A percentile compares a stretch with the other conserved stretches of the same genome.
phyloP scores from a whole-genome alignment of 2,888 invertebrate species.

The Shargacucullia verbasci region DNA sequence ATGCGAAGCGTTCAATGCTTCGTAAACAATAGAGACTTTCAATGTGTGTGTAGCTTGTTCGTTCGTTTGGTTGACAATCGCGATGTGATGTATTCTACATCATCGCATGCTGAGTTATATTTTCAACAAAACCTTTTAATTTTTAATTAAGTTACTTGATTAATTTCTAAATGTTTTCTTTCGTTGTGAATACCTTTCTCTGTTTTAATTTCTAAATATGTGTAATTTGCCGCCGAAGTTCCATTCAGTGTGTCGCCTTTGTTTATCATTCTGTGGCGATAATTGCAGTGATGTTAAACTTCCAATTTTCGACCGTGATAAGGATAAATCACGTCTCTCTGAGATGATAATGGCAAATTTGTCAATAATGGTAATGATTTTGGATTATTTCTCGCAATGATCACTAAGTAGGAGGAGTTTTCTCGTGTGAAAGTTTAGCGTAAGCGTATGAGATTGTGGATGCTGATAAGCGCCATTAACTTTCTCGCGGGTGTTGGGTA shows the following conservation, averaged over 20 bases:
- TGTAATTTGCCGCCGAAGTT: slow-evolving; percentile 97
- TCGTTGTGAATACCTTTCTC: slow-evolving; percentile 85
- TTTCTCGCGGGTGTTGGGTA: slow-evolving; percentile 90
- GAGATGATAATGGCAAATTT: slow-evolving; percentile 94
- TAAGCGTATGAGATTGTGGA: slow-evolving; percentile 88
- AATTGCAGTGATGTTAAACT: slow-evolving; percentile 92
- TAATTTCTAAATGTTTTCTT: slow-evolving; percentile 88
- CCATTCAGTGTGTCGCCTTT: slow-evolving; percentile 97
- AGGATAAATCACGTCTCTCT: slow-evolving; percentile 91
- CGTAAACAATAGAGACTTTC: slow-evolving; percentile 80
- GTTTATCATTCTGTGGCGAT: slow-evolving; percentile 94
- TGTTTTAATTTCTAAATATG: slow-evolving; percentile 92
- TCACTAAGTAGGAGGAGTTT: slow-evolving; percentile 75
- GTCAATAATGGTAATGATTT: slow-evolving; percentile 92
- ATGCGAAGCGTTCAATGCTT: slow-evolving; percentile 75
- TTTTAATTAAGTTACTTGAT: slow-evolving; percentile 85
- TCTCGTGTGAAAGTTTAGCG: slow-evolving; percentile 88
- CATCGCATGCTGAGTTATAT: slow-evolving; percentile 88
- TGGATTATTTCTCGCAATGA: slow-evolving; percentile 66
- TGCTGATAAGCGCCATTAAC: slow-evolving; percentile 90
- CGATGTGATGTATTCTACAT: slow-evolving; percentile 89
- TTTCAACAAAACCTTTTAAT: slow-evolving; percentile 86
- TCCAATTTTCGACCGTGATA: slow-evolving; percentile 94
- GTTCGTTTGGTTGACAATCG: slow-evolving; percentile 89
- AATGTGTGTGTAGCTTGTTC: slow-evolving; percentile 87